Evolutionary conservation across 2,113 vertebrate species (phyloP).

Genomic region (Ptilorrhoa leucosticta): DNA sequence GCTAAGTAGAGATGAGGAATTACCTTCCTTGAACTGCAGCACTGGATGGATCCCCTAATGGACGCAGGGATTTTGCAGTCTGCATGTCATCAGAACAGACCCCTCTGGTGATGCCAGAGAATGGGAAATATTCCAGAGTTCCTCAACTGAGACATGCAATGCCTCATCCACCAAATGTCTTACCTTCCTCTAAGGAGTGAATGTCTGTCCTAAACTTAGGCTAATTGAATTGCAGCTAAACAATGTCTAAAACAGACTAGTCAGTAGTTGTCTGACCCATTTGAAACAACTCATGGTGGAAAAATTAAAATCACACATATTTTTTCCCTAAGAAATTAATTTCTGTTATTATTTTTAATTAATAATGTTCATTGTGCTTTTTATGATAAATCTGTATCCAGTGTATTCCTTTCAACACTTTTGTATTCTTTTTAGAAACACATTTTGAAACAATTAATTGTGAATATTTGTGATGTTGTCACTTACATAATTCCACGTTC

Average conservation of each 20-base stretch:
- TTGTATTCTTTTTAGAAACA: neutral
- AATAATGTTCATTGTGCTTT: neutral
- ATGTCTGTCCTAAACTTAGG: neutral
- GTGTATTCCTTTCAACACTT: neutral
- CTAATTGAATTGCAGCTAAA: neutral
- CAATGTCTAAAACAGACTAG: neutral
- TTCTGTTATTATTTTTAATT: neutral
- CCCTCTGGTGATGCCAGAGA: neutral
- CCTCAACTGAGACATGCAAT: neutral
- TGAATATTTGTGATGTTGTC: neutral
- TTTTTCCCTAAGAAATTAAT: neutral
- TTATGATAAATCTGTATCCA: neutral
- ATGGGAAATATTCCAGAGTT: neutral
- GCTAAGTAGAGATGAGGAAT: neutral
- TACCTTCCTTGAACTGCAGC: neutral
- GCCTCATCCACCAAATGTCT: neutral
- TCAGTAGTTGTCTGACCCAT: neutral
- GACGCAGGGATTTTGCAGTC: neutral
- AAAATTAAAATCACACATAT: neutral
- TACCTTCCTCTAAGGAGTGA: neutral
- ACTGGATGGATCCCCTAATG: neutral
- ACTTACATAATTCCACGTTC: neutral
- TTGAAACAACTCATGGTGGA: neutral
- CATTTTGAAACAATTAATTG: neutral
- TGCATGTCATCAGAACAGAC: neutral